Conservation (phyloP, 2,113 vertebrate genomes). For the Lophotis ruficrista region DNA sequence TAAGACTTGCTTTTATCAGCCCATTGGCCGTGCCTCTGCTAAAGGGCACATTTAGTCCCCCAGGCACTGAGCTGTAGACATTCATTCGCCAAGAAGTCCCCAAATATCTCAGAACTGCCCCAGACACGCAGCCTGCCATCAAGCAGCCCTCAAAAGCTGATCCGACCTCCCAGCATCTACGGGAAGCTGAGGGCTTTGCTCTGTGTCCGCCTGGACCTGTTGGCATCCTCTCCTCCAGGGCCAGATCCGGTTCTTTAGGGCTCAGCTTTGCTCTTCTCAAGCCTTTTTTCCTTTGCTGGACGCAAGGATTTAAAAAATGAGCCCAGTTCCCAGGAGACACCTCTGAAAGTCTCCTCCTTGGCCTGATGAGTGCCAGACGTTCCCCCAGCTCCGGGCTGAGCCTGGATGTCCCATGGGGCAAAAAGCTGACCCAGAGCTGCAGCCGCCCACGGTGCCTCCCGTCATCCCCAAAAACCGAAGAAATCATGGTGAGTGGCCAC, state of each 20-base stretch:
- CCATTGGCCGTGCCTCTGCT: accelerated
- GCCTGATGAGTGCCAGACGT: background rate
- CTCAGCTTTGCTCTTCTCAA: background rate
- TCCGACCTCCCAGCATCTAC: background rate
- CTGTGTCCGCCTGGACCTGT: accelerated
- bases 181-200: background rate
- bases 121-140: background rate
- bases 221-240: background rate
- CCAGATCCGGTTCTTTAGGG: accelerated
- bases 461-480: background rate
- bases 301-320: accelerated
- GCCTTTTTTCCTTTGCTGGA: accelerated
- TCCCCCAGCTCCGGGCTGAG: background rate
- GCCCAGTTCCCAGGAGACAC: background rate
- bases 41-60: background rate
- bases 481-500: background rate
- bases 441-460: accelerated
- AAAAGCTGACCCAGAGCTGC: background rate
- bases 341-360: background rate
- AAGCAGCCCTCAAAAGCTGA: background rate
- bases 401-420: accelerated
- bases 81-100: background rate
- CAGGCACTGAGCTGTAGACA: accelerated
- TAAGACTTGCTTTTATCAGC: background rate
- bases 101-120: background rate